Evolutionary conservation across 2,888 invertebrate genomes (phyloP).

Genomic region (Alcis repandata): DNA sequence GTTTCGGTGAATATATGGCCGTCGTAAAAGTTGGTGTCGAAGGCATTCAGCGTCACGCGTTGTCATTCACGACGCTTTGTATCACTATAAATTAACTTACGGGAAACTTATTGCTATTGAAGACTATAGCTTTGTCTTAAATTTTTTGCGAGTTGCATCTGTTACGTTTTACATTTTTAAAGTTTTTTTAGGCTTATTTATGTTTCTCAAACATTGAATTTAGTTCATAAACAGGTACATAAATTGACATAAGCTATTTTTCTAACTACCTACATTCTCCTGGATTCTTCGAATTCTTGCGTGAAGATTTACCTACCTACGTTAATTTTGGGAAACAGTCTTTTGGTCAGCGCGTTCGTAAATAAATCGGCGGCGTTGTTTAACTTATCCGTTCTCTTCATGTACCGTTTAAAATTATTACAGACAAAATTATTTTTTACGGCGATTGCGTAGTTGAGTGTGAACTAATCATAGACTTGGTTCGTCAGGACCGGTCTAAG

Average conservation of each 20-base stretch:
- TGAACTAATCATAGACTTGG: not conserved
- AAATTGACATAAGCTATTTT: constrained; percentile 34
- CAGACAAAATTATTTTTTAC: constrained; percentile 34
- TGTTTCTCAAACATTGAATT: constrained; percentile 21
- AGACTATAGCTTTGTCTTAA: constrained; percentile 56
- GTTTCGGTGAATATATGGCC: constrained; percentile 80
- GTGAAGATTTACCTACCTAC: constrained; percentile 16
- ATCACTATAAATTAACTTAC: constrained; percentile 70
- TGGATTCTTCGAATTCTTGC: constrained; percentile 20
- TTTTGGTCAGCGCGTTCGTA: constrained; percentile 41
- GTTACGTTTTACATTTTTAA: constrained; percentile 46
- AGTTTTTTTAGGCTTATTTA: constrained; percentile 38
- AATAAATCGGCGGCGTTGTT: constrained; percentile 49
- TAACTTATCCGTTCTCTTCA: constrained; percentile 52
- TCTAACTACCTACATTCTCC: constrained; percentile 45
- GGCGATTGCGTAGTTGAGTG: constrained; percentile 15
- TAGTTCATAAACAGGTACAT: not conserved
- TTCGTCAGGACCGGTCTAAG: no score
- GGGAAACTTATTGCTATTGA: constrained; percentile 71
- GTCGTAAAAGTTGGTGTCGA: constrained; percentile 80
- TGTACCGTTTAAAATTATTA: constrained; percentile 51
- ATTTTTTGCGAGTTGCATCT: constrained; percentile 58
- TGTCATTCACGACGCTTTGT: constrained; percentile 79
- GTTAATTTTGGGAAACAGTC: constrained; percentile 31
- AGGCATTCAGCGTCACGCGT: constrained; percentile 75